phyloP scores from a whole-genome alignment of 2,797 vertebrate genomes.

The Alcedo quadribrachys region DNA sequence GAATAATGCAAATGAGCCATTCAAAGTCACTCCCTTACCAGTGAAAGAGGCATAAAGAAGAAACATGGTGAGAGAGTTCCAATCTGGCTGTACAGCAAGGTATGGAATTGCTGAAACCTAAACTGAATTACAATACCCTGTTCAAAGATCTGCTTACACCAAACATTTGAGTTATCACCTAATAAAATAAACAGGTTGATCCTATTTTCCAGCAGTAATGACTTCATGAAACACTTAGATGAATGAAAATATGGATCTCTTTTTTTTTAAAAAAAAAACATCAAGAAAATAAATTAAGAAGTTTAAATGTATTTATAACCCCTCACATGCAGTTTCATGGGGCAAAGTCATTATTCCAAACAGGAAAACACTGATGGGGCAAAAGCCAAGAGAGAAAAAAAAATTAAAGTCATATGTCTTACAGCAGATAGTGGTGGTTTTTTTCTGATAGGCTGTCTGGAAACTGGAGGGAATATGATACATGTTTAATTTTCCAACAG shows the following conservation, averaged over 20 bases:
- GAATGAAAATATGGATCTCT: not conserved
- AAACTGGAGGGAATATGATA: slow-evolving; percentile 11
- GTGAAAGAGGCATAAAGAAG: slow-evolving; percentile 49
- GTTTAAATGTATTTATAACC: not conserved
- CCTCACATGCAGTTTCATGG: not conserved
- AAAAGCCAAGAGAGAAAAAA: slow-evolving; percentile 14
- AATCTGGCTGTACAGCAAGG: not conserved
- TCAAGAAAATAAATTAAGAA: not conserved
- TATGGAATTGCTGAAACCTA: not conserved
- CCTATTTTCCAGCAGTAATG: not conserved
- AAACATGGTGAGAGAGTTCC: slow-evolving; percentile 42
- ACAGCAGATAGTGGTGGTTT: not conserved
- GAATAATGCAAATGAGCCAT: slow-evolving; percentile 65
- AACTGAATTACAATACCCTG: slow-evolving; percentile 14
- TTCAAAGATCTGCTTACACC: not conserved
- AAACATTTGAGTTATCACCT: slow-evolving; percentile 18
- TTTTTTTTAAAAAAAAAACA: not conserved
- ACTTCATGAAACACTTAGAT: not conserved
- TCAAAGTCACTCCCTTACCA: not conserved
- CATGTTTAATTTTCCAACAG: slow-evolving; percentile 46
- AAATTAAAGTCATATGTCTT: slow-evolving; percentile 56
- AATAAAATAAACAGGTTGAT: slow-evolving; percentile 29
- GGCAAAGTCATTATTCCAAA: not conserved
- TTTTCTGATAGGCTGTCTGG: not conserved
- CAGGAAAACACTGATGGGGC: not conserved